Percentiles rank a stretch among this genome's conserved stretches.
Evolutionary conservation across 2,797 vertebrate genomes (phyloP).

Genomic region (Decapterus maruadsi): DNA sequence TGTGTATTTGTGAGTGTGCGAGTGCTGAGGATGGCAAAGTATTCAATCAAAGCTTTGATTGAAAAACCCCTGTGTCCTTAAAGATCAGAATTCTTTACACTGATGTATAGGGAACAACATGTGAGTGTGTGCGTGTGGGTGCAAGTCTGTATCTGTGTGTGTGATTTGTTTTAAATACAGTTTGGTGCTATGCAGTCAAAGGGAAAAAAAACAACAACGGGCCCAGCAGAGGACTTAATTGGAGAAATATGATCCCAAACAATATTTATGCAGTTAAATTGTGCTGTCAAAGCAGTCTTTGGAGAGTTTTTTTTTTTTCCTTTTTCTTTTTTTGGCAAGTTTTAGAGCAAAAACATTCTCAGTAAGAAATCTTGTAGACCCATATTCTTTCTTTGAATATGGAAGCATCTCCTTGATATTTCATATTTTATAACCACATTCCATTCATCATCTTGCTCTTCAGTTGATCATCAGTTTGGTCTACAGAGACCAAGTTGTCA

Average conservation of each 20-base stretch:
- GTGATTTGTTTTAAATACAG: conserved; percentile 33
- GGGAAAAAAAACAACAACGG: not conserved
- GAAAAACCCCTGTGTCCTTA: conserved; percentile 77
- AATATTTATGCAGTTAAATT: conserved; percentile 38
- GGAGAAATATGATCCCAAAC: conserved; percentile 37
- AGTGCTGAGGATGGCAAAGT: conserved; percentile 84
- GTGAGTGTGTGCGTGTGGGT: conserved; percentile 29
- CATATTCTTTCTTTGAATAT: conserved; percentile 43
- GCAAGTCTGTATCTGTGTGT: conserved; percentile 11
- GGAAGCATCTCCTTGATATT: conserved; percentile 52
- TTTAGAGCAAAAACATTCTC: conserved; percentile 32
- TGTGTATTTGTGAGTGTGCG: conserved; percentile 74
- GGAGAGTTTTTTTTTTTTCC: conserved; percentile 15
- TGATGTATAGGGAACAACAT: conserved; percentile 46
- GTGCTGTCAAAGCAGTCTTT: conserved; percentile 32
- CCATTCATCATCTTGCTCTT: conserved; percentile 55
- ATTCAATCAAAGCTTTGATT: conserved; percentile 84
- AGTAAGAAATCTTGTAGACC: conserved; percentile 25
- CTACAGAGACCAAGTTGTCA: conserved; percentile 54
- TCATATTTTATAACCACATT: conserved; percentile 58
- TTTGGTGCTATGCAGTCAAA: not conserved
- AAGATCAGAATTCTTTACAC: conserved; percentile 72
- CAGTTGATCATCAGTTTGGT: conserved; percentile 51
- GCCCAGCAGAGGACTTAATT: conserved; percentile 29
- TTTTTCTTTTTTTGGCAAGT: not conserved